Percentiles rank a stretch among this genome's conserved stretches.
Evolutionary conservation across 64 coral and sea anemone genomes (phyloP).

Genomic region (Acropora yongei): DNA sequence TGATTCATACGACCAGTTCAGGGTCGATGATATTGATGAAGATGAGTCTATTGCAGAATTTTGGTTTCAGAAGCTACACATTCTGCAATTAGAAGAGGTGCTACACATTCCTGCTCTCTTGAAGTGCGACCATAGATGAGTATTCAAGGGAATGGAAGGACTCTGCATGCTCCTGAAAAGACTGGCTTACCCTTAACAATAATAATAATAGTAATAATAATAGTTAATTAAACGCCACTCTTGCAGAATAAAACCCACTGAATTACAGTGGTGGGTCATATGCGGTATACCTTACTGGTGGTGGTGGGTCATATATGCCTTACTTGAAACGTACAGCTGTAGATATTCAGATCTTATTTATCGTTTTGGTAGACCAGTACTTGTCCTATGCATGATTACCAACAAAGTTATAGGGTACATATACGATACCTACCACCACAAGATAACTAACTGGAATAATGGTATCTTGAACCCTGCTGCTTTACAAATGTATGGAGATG

Average conservation of each 20-base stretch:
- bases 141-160: conserved; percentile 46
- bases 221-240: too few species aligned
- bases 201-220: too few species aligned
- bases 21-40: background rate
- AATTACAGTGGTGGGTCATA: too few species aligned
- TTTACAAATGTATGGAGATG: background rate
- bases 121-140: conserved; percentile 31
- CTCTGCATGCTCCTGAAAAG: conserved; percentile 29
- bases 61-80: too few species aligned
- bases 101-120: conserved; percentile 7
- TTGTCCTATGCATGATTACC: conserved; percentile 44
- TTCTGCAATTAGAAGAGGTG: conserved; percentile 12
- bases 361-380: conserved; percentile 29
- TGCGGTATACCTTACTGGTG: too few species aligned
- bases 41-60: background rate
- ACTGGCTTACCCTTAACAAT: conserved; percentile 8
- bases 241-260: too few species aligned
- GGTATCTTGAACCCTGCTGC: conserved; percentile 40
- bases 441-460: conserved; percentile 36
- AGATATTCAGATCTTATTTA: conserved; percentile 41
- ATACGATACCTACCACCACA: conserved; percentile 25
- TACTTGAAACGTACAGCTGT: background rate
- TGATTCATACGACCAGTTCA: conserved; percentile 19
- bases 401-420: conserved; percentile 42
- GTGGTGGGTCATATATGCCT: too few species aligned